A percentile compares a stretch with the other conserved stretches of the same genome.
Conservation (phyloP, 2,797 vertebrate genomes). For the Pelochelys cantorii region DNA sequence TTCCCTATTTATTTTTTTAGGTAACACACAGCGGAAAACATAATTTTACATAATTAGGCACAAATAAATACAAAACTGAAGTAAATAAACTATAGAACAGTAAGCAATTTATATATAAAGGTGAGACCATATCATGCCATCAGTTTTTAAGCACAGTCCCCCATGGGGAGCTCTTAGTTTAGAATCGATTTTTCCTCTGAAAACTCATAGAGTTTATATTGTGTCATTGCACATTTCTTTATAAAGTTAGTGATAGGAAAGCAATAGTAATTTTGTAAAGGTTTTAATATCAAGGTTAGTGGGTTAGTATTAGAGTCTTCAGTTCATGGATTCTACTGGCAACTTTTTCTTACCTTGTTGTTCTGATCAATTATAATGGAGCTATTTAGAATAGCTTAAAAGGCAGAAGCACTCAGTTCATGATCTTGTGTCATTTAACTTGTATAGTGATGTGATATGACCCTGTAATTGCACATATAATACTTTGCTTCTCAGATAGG, state of each 20-base stretch:
- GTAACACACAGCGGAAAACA: background rate
- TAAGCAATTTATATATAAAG: background rate
- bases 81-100: accelerated
- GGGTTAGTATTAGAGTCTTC: too few species aligned
- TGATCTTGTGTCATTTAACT: background rate
- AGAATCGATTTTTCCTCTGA: too few species aligned
- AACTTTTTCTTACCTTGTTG: background rate
- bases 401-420: background rate
- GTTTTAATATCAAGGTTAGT: too few species aligned
- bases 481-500: background rate
- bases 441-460: background rate
- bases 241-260: too few species aligned
- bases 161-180: background rate
- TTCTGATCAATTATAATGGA: background rate
- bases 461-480: background rate
- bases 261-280: too few species aligned
- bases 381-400: background rate
- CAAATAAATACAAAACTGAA: background rate
- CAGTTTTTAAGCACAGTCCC: accelerated
- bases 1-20: background rate
- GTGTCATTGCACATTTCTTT: too few species aligned
- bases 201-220: too few species aligned
- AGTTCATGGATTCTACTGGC: too few species aligned
- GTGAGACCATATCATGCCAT: background rate
- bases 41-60: background rate